Conservation (phyloP, 2,797 vertebrate species). For the Denticeps clupeoides region DNA sequence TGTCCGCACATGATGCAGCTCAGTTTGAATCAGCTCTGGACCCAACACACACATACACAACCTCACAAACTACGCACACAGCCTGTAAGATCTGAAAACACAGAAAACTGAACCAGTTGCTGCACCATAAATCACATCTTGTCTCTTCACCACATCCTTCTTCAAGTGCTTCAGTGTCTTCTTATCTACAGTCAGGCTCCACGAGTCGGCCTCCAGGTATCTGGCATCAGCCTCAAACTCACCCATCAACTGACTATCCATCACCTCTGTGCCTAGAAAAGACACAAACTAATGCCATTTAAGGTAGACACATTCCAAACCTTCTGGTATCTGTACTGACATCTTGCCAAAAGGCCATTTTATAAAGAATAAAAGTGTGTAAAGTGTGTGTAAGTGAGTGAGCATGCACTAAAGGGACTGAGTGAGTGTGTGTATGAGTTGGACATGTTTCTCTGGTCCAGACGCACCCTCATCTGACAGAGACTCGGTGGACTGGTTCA, state of each 20-base stretch:
- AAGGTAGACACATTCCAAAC: too few relatives aligned
- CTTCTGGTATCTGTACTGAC: too few relatives aligned
- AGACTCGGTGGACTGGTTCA: constrained; percentile 82
- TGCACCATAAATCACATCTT: constrained; percentile 89
- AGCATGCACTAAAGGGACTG: neutral
- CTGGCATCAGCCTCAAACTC: constrained; percentile 77
- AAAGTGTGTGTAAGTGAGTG: too few relatives aligned
- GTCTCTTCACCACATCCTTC: constrained; percentile 80
- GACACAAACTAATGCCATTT: neutral
- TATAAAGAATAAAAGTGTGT: too few relatives aligned
- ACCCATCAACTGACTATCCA: constrained; percentile 85
- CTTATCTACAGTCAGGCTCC: constrained; percentile 76
- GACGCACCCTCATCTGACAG: constrained; percentile 80
- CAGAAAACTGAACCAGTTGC: too few relatives aligned
- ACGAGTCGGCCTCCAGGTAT: constrained; percentile 82
- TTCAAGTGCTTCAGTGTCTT: constrained; percentile 74
- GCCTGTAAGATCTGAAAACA: neutral
- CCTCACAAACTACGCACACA: too few relatives aligned
- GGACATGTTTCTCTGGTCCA: neutral
- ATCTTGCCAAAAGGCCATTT: too few relatives aligned
- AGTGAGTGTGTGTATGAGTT: too few relatives aligned
- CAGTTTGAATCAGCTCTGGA: constrained; percentile 83
- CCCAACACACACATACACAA: too few relatives aligned
- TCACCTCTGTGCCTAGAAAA: constrained; percentile 76
- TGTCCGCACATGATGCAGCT: constrained; percentile 84